Evolutionary conservation across 1,140 invertebrate species (phyloP), one percentile per base, ranked within the genome.

Genomic region (Cydia strobilella): DNA sequence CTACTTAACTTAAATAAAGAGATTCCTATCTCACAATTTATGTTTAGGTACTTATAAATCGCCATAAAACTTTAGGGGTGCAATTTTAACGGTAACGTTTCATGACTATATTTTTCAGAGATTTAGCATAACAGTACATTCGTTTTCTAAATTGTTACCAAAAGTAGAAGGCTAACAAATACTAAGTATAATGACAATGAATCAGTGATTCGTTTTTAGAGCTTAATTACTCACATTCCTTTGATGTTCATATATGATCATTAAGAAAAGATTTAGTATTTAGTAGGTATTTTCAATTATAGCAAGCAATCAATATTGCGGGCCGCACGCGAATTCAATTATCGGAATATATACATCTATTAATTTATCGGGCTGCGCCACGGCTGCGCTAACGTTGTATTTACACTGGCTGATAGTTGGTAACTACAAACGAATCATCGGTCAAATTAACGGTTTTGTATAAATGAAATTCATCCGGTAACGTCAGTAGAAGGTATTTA

Each of bases 321-420:
- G 35, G n/a, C 27, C 2, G 65, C 65, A 69, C 65, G 65, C 65
- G 65, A 69, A 39, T 39, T 69, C 31, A 69, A 69, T 69, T 69
- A 69, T 69, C 31, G 65, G 18, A 31, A 69, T 9, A 35, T 31
- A 27, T 51, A 51, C 31, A 18, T 69, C 25, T 39, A 69, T 69
- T 42, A 39, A 69, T 39, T 69, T 69, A 69, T 69, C 65, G 27
- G 31, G 15, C 65, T 35, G n/a, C 9, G 27, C 65, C 42, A 69
- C 15, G 31, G 15, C 65, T 35, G n/a, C 9, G 27, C 65, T 69
- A 69, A 39, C 65, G 31, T 69, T 69, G 31, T 39, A 39, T 69
- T 69, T 42, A 39, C 35, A 39, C 31, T 42, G n/a, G 31, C 65
- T 42, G 18, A 35, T 2, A 1, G 9, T 1, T 31, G 5, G 31